phyloP scores from a whole-genome alignment of 1,140 invertebrate species.

The Bombus waltoni region DNA sequence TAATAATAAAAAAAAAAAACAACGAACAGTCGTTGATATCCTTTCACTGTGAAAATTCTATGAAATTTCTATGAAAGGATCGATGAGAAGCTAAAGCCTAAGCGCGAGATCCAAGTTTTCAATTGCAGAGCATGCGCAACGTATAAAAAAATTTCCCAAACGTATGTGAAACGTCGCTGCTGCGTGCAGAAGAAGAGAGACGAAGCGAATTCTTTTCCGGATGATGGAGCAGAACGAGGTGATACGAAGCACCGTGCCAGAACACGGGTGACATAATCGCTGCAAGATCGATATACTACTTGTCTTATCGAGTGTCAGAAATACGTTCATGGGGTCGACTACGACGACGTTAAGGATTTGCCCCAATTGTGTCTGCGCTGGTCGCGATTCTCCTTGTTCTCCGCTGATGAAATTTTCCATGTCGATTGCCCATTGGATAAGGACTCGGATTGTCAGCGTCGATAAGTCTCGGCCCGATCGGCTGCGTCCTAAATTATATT shows the following conservation, averaged over 20 bases:
- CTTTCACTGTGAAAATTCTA: too few relatives aligned
- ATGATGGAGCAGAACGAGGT: slow-evolving; percentile 1
- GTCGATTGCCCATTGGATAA: slow-evolving; percentile 11
- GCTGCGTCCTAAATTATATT: slow-evolving; percentile 26
- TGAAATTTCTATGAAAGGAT: too few relatives aligned
- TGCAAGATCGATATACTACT: slow-evolving; percentile 19
- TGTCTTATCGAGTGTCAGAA: slow-evolving; percentile 51
- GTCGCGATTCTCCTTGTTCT: slow-evolving; percentile 23
- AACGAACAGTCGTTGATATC: too few relatives aligned
- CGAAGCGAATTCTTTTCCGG: slow-evolving; percentile 12
- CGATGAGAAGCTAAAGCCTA: too few relatives aligned
- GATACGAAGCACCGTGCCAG: slow-evolving; percentile 25
- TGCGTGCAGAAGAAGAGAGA: not conserved
- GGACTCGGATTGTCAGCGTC: not conserved
- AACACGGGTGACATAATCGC: slow-evolving; percentile 59
- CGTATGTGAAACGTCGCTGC: too few relatives aligned
- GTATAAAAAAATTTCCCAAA: too few relatives aligned
- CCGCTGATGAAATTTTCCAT: slow-evolving; percentile 38
- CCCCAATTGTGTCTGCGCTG: slow-evolving; percentile 53
- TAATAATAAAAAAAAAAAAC: too few relatives aligned
- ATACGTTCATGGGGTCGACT: slow-evolving; percentile 22
- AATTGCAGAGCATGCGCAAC: too few relatives aligned
- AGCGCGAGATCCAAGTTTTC: too few relatives aligned
- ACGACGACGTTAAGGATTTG: slow-evolving; percentile 36
- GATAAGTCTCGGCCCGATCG: slow-evolving; percentile 33